Conservation (phyloP, 2,113 vertebrate genomes). For the Oryzias curvinotus region DNA sequence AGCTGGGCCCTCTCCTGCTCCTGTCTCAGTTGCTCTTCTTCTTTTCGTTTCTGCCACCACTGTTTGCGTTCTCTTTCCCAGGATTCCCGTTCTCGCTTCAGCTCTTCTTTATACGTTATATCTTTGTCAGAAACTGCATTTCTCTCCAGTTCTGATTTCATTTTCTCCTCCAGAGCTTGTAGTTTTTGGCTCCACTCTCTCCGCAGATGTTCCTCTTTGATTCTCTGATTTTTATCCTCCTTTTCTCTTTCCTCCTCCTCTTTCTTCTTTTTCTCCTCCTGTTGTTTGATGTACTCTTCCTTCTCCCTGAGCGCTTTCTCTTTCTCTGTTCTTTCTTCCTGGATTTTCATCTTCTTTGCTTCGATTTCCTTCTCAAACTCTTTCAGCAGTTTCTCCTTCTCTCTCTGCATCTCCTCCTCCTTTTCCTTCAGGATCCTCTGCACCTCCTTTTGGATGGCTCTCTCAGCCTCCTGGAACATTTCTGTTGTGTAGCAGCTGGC, state of each 20-base stretch:
- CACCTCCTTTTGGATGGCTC: slow-evolving; percentile 25
- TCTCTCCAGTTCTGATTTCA: slow-evolving; percentile 4
- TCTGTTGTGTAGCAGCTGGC: slow-evolving; percentile 32
- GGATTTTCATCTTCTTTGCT: not conserved
- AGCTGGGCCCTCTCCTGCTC: slow-evolving; percentile 11
- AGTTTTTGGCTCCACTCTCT: slow-evolving; percentile 9
- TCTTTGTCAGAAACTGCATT: not conserved
- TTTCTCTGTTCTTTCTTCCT: slow-evolving; percentile 11
- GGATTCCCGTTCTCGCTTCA: not conserved
- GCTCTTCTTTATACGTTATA: not conserved
- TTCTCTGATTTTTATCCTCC: not conserved
- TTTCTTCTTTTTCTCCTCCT: slow-evolving; percentile 14
- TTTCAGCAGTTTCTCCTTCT: slow-evolving; percentile 9
- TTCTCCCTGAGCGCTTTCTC: slow-evolving; percentile 20
- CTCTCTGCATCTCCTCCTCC: slow-evolving; percentile 35
- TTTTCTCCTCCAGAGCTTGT: not conserved
- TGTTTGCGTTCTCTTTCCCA: slow-evolving; percentile 22
- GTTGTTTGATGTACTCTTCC: slow-evolving; percentile 6
- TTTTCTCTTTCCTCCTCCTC: slow-evolving; percentile 16
- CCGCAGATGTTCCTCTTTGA: not conserved
- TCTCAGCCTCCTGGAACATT: slow-evolving; percentile 35
- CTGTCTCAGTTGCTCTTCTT: slow-evolving; percentile 14
- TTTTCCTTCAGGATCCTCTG: slow-evolving; percentile 36
- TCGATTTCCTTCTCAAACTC: slow-evolving; percentile 2
- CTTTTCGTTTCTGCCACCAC: slow-evolving; percentile 6